phyloP scores from a whole-genome alignment of 2,888 invertebrate genomes.

The Pherbina coryleti region DNA sequence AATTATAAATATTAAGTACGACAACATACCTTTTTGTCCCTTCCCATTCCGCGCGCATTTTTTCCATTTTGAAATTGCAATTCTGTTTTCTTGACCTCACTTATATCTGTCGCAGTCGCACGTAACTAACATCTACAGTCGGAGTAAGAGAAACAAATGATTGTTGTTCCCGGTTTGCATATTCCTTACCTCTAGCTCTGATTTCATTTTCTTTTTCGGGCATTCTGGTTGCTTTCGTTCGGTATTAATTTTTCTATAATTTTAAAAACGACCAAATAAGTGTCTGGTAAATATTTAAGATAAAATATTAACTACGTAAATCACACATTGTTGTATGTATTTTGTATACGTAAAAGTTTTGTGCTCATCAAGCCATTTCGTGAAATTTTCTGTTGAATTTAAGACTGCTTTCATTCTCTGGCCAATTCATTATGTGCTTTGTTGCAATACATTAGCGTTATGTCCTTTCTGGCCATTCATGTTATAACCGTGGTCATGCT shows the following conservation, averaged over 20 bases:
- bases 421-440: too few species aligned
- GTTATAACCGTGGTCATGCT: too few species aligned
- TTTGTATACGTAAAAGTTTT: too few species aligned
- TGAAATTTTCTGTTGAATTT: too few species aligned
- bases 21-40: background rate
- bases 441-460: too few species aligned
- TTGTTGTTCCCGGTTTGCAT: conserved; percentile 26
- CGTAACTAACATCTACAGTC: background rate
- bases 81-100: conserved; percentile 9
- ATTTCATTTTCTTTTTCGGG: conserved; percentile 36
- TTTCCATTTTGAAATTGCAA: conserved; percentile 15
- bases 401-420: too few species aligned
- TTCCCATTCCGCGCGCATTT: conserved; percentile 15
- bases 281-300: conserved; percentile 24
- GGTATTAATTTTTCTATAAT: conserved; percentile 34
- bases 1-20: background rate
- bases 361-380: too few species aligned
- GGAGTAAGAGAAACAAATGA: conserved; percentile 5
- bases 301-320: too few species aligned
- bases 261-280: conserved; percentile 2
- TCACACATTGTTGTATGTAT: too few species aligned
- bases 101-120: conserved; percentile 9
- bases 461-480: too few species aligned
- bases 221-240: conserved; percentile 44
- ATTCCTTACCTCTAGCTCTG: conserved; percentile 18